phyloP scores from a whole-genome alignment of 1,140 invertebrate species.

The Periplaneta americana region DNA sequence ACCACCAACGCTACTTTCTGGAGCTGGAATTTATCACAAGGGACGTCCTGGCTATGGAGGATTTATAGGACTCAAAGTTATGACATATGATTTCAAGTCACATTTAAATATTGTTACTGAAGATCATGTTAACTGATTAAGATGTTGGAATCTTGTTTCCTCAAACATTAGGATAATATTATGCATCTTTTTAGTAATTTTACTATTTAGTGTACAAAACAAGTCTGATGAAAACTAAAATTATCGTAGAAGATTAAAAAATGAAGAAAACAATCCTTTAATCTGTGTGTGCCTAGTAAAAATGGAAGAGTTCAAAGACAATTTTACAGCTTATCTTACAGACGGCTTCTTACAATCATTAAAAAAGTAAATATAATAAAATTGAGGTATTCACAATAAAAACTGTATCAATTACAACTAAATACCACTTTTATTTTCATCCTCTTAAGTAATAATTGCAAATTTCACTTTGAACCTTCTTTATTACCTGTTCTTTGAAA shows the following conservation, averaged over 20 bases:
- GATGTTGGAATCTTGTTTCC: not conserved
- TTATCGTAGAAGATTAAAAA: no score
- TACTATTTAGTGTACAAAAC: not conserved
- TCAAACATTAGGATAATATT: not conserved
- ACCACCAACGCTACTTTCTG: constrained; percentile 56
- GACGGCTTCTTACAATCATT: not conserved
- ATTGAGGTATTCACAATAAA: not conserved
- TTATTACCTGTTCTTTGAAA: no score
- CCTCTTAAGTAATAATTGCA: no score
- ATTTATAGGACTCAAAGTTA: constrained; percentile 68
- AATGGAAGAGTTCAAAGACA: not conserved
- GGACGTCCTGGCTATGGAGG: constrained; percentile 63
- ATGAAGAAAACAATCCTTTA: no score
- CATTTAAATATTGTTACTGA: constrained; percentile 45
- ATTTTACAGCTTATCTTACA: not conserved
- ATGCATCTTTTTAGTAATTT: not conserved
- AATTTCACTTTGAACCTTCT: no score
- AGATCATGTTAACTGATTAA: not conserved
- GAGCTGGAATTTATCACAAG: constrained; percentile 76
- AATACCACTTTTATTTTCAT: no score
- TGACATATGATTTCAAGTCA: constrained; percentile 64
- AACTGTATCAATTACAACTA: not conserved
- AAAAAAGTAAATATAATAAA: not conserved
- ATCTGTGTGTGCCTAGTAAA: not conserved
- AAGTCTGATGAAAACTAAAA: not conserved